Conservation (phyloP, 1,140 invertebrate genomes). For the Chironomus striatipennis region DNA sequence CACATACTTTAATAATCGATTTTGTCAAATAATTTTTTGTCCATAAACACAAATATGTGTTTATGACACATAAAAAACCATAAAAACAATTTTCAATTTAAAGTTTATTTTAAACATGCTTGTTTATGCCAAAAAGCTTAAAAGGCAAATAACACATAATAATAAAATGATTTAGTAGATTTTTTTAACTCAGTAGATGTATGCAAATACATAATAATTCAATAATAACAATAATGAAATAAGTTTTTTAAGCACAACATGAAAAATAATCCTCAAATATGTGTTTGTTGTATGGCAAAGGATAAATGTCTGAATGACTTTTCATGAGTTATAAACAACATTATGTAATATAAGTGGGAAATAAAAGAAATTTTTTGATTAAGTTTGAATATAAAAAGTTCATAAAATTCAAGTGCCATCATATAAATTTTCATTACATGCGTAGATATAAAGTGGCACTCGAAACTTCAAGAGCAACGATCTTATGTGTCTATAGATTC, state of each 20-base stretch:
- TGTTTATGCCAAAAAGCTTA: conserved; percentile 1
- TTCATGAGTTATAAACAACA: not conserved
- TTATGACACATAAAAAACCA: not conserved
- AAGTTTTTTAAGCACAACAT: not conserved
- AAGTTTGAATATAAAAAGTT: not conserved
- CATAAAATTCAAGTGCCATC: no score
- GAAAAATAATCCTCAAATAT: not conserved
- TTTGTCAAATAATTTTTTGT: no score
- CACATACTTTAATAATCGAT: no score
- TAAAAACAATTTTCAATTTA: conserved; percentile 1
- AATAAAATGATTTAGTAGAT: not conserved
- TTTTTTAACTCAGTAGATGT: not conserved
- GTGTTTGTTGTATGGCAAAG: not conserved
- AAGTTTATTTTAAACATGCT: not conserved
- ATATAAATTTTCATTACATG: no score
- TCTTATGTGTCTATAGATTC: no score
- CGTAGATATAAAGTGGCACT: no score
- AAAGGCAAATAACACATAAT: not conserved
- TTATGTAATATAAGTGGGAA: not conserved
- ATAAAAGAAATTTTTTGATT: not conserved
- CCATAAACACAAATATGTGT: no score
- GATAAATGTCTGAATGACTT: not conserved
- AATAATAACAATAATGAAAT: not conserved
- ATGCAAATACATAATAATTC: conserved; percentile 1
- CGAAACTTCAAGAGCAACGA: no score